phyloP scores from a whole-genome alignment of 2,888 invertebrate genomes.

The Parochlus steinenii region DNA sequence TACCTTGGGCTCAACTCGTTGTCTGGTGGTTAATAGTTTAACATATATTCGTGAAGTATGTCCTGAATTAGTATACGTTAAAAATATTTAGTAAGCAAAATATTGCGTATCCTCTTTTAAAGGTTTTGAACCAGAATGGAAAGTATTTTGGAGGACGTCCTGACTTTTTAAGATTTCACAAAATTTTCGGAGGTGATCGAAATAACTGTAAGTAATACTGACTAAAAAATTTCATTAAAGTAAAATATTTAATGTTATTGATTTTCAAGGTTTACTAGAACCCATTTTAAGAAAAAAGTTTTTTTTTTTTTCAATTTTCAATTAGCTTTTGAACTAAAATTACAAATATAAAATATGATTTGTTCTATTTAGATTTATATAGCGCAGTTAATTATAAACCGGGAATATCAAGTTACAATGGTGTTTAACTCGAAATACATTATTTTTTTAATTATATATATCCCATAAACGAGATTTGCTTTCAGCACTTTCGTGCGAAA shows the following conservation, averaged over 20 bases:
- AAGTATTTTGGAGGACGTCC: conserved; percentile 70
- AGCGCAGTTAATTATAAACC: no score
- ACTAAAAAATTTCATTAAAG: conserved; percentile 8
- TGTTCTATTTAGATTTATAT: no score
- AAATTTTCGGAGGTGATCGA: conserved; percentile 67
- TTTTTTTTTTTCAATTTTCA: neutral
- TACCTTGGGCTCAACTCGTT: conserved; percentile 47
- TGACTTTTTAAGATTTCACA: conserved; percentile 62
- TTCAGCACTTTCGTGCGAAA: no score
- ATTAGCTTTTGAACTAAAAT: neutral
- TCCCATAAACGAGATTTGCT: no score
- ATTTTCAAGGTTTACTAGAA: neutral
- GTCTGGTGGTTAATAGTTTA: conserved; percentile 58
- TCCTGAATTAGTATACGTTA: no score
- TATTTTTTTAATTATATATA: no score
- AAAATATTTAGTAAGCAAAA: no score
- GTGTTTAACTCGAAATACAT: no score
- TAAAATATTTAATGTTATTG: neutral
- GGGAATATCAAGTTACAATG: no score
- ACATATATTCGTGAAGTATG: conserved; percentile 56
- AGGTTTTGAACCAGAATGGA: conserved; percentile 59
- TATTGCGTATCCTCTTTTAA: no score
- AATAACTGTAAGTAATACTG: conserved; percentile 62
- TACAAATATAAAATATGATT: no score
- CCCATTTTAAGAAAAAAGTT: neutral